Evolutionary conservation across 2,888 invertebrate species (phyloP).

Genomic region (Ornithoptera priamus): DNA sequence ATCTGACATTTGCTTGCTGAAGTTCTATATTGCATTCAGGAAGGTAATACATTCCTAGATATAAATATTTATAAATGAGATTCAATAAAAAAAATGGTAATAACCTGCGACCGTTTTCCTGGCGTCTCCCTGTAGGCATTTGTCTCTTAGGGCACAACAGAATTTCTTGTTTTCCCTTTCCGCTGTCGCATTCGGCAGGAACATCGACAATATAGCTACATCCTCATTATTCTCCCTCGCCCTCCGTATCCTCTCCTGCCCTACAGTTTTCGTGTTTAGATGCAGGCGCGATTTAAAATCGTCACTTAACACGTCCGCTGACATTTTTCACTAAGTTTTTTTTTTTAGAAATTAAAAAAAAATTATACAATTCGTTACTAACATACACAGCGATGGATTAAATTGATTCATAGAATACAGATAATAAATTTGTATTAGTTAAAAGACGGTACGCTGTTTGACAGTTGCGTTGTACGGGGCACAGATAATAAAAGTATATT

Average conservation of each 20-base stretch:
- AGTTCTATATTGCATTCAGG: too few relatives aligned
- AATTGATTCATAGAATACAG: conserved; percentile 17
- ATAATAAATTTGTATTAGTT: neutral
- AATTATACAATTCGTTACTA: too few relatives aligned
- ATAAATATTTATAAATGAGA: conserved; percentile 1
- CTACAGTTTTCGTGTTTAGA: conserved; percentile 88
- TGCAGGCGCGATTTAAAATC: conserved; percentile 87
- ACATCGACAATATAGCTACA: conserved; percentile 92
- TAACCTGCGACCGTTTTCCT: conserved; percentile 90
- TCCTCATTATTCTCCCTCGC: conserved; percentile 92
- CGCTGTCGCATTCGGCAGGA: conserved; percentile 84
- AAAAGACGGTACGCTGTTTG: too few relatives aligned
- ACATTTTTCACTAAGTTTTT: conserved; percentile 69
- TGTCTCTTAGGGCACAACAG: conserved; percentile 86
- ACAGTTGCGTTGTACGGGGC: too few relatives aligned
- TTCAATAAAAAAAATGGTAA: conserved; percentile 31
- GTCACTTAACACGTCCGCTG: conserved; percentile 88
- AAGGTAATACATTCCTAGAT: too few relatives aligned
- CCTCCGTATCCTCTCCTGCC: conserved; percentile 89
- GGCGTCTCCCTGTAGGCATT: conserved; percentile 88
- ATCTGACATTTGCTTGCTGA: too few relatives aligned
- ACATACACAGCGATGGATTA: neutral
- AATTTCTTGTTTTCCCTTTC: conserved; percentile 86
- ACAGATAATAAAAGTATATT: too few relatives aligned
- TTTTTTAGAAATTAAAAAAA: neutral